Conservation (phyloP, 2,113 vertebrate genomes). For the Lipophrys pholis region DNA sequence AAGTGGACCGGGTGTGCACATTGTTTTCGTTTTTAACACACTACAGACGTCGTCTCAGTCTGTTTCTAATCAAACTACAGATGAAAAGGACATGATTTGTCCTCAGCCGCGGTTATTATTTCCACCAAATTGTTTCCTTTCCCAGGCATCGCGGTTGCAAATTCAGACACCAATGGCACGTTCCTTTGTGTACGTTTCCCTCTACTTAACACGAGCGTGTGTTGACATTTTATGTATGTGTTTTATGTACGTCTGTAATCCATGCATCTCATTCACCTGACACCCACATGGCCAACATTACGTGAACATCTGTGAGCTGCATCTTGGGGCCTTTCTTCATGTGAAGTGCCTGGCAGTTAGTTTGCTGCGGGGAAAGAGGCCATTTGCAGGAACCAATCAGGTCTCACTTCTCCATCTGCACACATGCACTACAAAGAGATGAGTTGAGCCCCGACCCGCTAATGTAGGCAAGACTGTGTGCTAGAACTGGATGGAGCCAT, state of each 20-base stretch:
- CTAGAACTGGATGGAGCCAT: constrained; percentile 16
- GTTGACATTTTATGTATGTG: constrained; percentile 44
- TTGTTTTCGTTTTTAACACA: too few relatives aligned
- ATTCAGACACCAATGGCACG: too few relatives aligned
- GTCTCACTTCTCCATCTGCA: constrained; percentile 73
- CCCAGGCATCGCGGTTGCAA: too few relatives aligned
- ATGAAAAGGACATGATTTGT: too few relatives aligned
- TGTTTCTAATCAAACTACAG: too few relatives aligned
- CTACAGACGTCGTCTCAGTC: too few relatives aligned
- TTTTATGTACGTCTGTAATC: constrained; percentile 58
- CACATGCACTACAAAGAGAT: constrained; percentile 52
- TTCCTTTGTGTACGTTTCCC: too few relatives aligned
- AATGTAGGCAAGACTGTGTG: constrained; percentile 40
- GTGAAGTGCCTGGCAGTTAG: constrained; percentile 77
- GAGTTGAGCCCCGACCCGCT: constrained; percentile 60
- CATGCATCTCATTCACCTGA: constrained; percentile 73
- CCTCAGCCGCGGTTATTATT: too few relatives aligned
- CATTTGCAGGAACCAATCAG: constrained; percentile 74
- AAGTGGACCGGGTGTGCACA: too few relatives aligned
- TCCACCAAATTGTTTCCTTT: too few relatives aligned
- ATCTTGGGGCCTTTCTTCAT: constrained; percentile 77
- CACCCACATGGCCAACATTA: constrained; percentile 75
- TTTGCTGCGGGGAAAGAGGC: constrained; percentile 67
- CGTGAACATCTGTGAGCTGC: constrained; percentile 78
- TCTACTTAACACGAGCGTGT: background rate